Percentiles rank a stretch among this genome's conserved stretches.
Evolutionary conservation across 2,113 vertebrate species (phyloP).

Genomic region (Rattus rattus): DNA sequence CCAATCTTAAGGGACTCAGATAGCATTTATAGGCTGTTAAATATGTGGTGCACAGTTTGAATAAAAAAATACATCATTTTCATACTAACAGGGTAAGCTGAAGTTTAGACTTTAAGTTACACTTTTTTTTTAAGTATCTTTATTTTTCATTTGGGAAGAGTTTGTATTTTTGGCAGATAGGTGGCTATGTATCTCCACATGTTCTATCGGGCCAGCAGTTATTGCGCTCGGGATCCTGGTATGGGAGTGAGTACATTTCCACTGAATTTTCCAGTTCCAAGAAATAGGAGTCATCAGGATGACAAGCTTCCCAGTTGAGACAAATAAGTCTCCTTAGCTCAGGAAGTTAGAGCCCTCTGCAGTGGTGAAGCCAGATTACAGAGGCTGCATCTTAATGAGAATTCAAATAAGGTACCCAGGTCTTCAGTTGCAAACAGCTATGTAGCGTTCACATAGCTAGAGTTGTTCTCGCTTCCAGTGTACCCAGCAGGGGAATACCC

Average conservation of each 20-base stretch:
- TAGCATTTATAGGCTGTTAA: background rate
- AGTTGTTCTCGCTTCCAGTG: background rate
- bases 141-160: background rate
- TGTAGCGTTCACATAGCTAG: background rate
- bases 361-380: background rate
- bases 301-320: slow-evolving; percentile 52
- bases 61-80: background rate
- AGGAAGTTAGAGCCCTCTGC: background rate
- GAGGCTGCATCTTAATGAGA: background rate
- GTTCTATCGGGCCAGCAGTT: background rate
- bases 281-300: slow-evolving; percentile 63
- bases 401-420: background rate
- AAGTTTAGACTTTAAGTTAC: background rate
- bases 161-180: slow-evolving; percentile 43
- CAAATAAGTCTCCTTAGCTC: slow-evolving; percentile 3
- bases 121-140: background rate
- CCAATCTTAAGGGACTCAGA: background rate
- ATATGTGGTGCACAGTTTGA: background rate
- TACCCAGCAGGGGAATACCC: background rate
- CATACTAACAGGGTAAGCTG: background rate
- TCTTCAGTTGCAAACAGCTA: background rate
- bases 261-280: slow-evolving; percentile 56
- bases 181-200: background rate
- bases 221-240: background rate
- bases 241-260: slow-evolving; percentile 18